Conservation (phyloP, 30 jellyfish, hydroid and myxozoan species). For the Morbakka virulenta region DNA sequence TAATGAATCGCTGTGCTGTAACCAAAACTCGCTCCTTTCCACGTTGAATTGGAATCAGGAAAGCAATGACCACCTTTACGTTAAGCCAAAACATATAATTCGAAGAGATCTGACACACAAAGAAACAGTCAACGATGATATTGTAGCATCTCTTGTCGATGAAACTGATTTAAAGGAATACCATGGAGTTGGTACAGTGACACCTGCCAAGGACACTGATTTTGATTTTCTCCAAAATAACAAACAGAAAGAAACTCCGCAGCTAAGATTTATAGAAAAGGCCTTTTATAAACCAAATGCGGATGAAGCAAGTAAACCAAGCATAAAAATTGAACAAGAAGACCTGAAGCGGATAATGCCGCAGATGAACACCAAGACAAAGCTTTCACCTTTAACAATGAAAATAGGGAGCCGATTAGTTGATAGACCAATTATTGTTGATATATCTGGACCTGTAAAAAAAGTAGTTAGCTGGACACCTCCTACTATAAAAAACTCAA, state of each 20-base stretch:
- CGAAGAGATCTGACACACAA: too few species aligned
- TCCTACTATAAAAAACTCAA: background rate
- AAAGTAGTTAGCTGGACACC: background rate
- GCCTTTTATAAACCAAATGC: slow-evolving; percentile 43
- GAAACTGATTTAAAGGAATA: background rate
- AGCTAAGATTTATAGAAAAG: slow-evolving; percentile 7
- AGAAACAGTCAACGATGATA: background rate
- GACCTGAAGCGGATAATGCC: background rate
- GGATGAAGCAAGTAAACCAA: background rate
- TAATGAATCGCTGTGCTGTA: too few species aligned
- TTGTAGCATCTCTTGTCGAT: background rate
- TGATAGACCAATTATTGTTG: slow-evolving; percentile 18
- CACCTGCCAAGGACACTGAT: background rate
- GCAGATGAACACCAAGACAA: background rate
- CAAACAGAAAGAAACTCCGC: background rate
- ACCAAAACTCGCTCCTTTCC: too few species aligned
- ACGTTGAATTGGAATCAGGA: too few species aligned
- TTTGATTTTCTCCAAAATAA: background rate
- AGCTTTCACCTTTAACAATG: background rate
- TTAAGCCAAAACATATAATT: too few species aligned
- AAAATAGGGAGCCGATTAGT: background rate
- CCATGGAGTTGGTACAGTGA: background rate
- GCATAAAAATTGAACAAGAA: background rate
- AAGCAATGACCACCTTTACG: too few species aligned
- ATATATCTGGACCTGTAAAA: slow-evolving; percentile 1